A percentile compares a stretch with the other conserved stretches of the same genome.
phyloP scores from a whole-genome alignment of 2,113 vertebrate species.

The Microtus richardsoni region DNA sequence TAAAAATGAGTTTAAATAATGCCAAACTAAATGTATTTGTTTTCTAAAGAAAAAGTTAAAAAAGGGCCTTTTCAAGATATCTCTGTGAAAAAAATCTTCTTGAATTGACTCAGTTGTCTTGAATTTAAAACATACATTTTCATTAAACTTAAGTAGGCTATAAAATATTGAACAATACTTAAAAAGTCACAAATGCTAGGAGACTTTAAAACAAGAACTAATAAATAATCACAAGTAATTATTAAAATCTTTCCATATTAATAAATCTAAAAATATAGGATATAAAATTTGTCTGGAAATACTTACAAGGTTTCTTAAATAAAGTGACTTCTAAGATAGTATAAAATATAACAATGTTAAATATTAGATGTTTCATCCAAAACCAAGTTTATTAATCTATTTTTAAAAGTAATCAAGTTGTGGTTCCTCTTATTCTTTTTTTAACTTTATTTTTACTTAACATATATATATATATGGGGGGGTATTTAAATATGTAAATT shows the following conservation, averaged over 20 bases:
- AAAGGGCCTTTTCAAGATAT: not conserved
- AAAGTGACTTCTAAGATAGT: not conserved
- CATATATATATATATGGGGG: not conserved
- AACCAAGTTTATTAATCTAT: not conserved
- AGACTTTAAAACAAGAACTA: not conserved
- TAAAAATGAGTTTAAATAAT: conserved; percentile 18
- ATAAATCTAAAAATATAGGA: not conserved
- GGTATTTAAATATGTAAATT: not conserved
- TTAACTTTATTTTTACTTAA: not conserved
- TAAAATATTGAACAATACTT: not conserved
- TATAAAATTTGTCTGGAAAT: not conserved
- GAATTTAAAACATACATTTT: not conserved
- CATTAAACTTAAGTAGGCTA: not conserved
- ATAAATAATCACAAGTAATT: not conserved
- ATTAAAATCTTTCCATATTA: not conserved
- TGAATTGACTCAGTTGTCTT: not conserved
- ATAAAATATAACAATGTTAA: not conserved
- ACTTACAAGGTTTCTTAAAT: not conserved
- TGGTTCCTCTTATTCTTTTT: not conserved
- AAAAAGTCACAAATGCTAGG: not conserved
- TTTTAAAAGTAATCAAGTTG: conserved; percentile 20
- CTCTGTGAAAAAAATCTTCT: not conserved
- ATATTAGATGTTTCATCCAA: not conserved
- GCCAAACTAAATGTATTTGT: not conserved
- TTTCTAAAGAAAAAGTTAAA: not conserved